Evolutionary conservation across 2,797 vertebrate species (phyloP).

Genomic region (Manis crassicaudata): DNA sequence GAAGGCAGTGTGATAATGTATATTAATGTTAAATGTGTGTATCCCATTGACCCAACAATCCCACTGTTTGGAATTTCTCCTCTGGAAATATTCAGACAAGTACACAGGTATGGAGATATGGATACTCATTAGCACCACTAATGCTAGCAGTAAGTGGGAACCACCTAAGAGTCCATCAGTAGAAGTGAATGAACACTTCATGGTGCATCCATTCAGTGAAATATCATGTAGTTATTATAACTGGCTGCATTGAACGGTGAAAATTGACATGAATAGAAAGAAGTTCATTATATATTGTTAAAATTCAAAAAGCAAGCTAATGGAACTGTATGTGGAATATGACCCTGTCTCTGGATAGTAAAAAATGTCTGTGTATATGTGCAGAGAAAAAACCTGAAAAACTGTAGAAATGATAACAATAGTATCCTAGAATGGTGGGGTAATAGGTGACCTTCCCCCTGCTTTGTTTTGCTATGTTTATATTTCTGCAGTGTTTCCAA

Average conservation of each 20-base stretch:
- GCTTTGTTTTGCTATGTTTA: background rate
- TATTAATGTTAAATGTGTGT: background rate
- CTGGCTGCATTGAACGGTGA: background rate
- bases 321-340: background rate
- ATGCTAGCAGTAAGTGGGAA: background rate
- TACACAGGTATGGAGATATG: background rate
- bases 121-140: background rate
- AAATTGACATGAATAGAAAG: background rate
- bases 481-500: background rate
- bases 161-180: background rate
- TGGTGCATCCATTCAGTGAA: background rate
- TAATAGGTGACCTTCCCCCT: background rate
- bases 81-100: background rate
- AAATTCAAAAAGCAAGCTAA: background rate
- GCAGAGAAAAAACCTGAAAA: background rate
- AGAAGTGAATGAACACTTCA: background rate
- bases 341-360: background rate
- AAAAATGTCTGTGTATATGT: background rate
- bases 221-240: background rate
- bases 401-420: background rate
- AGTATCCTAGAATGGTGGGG: background rate
- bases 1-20: background rate
- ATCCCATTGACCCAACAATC: background rate
- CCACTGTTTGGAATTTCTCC: background rate
- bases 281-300: background rate